Evolutionary conservation across 2,797 vertebrate species (phyloP), one percentile per base, ranked within the genome.

Genomic region (Micromesistius poutassou): DNA sequence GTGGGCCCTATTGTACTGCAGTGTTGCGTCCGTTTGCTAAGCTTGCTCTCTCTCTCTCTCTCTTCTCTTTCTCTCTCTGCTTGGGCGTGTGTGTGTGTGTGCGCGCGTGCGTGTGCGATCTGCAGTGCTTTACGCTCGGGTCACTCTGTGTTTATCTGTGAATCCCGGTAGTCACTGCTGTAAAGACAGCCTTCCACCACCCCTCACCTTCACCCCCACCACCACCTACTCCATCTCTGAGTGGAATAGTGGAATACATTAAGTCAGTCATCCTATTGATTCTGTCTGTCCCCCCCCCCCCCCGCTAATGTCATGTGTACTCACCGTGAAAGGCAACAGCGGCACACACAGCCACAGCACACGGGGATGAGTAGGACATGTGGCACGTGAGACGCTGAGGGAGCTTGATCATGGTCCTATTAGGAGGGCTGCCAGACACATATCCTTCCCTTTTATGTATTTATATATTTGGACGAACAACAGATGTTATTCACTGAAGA

Each of bases 211-310:
- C 71, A 76, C 74, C 76, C 75, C 55, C 36, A 75, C 42, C 10
- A 79, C 74, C 50, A 6, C 50, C 50, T 62, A 7, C 55, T 62
- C 55, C 55, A 62, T 25, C 55, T 62, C 55, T 22, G n/a, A n/a
- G 5, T 74, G 79, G 46, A 91, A 92, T 92, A 74, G 79, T 80
- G 86, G 46, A 91, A 92, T 92, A 92, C 90, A 90, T 92, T 83
- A 91, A 89, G 83, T 82, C 83, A 33, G 80, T 74, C 5, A 83
- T 84, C 72, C 89, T 81, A 91, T 91, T 92, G 88, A 91, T 89
- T 90, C 83, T 86, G 83, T 82, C 85, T 76, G 88, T 89, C 80
- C 86, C 81, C 83, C 85, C 82, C 89, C 79, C 85, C 73, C 89
- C 79, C 13, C 0, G 80, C 86, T 80, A 88, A 87, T 78, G 83